Evolutionary conservation across 2,888 invertebrate genomes (phyloP).

Genomic region (Stegophylla sp.): DNA sequence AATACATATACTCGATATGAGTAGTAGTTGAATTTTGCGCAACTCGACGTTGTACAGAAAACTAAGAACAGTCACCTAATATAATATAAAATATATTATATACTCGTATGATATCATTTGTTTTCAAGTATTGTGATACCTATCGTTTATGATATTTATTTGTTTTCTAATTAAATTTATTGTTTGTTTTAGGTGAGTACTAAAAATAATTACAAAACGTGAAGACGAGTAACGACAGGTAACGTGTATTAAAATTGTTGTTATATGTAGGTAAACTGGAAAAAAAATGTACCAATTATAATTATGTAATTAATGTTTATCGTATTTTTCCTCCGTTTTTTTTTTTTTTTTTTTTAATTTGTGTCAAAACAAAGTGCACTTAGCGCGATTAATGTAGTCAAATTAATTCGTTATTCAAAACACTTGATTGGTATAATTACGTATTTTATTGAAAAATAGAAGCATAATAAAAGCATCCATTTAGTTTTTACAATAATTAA

Average conservation of each 20-base stretch:
- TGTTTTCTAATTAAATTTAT: background rate
- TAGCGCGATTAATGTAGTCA: background rate
- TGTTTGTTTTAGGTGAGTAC: slow-evolving; percentile 41
- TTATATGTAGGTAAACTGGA: background rate
- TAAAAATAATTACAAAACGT: background rate
- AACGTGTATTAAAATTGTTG: background rate
- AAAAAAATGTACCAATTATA: background rate
- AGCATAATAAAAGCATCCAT: background rate
- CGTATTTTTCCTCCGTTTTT: background rate
- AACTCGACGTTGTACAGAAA: no score
- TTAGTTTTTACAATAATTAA: slow-evolving; percentile 3
- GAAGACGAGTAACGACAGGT: slow-evolving; percentile 1
- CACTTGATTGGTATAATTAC: background rate
- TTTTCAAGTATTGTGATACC: no score
- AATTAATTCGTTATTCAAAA: slow-evolving; percentile 23
- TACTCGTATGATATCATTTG: no score
- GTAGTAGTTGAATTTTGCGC: no score
- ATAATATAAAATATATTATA: no score
- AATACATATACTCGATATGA: no score
- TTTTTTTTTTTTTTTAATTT: background rate
- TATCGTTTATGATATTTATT: background rate
- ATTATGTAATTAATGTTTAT: background rate
- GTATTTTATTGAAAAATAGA: background rate
- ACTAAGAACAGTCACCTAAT: no score
- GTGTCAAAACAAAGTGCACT: slow-evolving; percentile 14